Evolutionary conservation across 2,797 vertebrate genomes (phyloP).

Genomic region (Tragopan temminckii): DNA sequence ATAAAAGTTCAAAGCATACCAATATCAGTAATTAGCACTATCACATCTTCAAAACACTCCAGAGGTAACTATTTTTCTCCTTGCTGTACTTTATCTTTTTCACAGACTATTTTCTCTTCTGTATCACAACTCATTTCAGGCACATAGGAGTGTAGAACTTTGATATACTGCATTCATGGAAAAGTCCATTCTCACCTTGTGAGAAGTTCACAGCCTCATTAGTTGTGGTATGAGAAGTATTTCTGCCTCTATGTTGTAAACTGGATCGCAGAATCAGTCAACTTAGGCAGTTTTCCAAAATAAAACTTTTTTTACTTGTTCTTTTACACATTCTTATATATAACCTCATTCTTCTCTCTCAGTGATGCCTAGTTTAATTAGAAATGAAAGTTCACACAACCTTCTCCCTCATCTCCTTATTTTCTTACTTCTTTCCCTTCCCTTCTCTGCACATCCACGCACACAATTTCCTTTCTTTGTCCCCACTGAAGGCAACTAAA

Average conservation of each 20-base stretch:
- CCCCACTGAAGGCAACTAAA: too few species aligned
- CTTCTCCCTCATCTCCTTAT: background rate
- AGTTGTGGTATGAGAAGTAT: background rate
- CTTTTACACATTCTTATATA: background rate
- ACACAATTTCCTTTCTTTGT: background rate
- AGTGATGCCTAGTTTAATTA: background rate
- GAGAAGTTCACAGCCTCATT: background rate
- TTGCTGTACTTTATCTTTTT: background rate
- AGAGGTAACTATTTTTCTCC: background rate
- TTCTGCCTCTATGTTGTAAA: background rate
- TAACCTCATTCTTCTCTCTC: background rate
- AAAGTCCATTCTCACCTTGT: background rate
- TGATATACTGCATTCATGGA: background rate
- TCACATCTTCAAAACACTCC: background rate
- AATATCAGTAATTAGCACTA: background rate
- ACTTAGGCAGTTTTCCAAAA: background rate
- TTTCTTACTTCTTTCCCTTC: background rate
- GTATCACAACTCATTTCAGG: background rate
- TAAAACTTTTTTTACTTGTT: background rate
- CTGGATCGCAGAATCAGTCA: background rate
- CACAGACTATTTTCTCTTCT: background rate
- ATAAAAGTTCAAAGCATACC: background rate
- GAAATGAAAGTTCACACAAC: background rate
- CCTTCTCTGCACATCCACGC: background rate
- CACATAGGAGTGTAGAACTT: background rate